These are phyloP conservation scores for Rotaria magnacalcarata DNA, from an alignment of 2,888 invertebrate species.

Conservation along the genomic window DNA sequence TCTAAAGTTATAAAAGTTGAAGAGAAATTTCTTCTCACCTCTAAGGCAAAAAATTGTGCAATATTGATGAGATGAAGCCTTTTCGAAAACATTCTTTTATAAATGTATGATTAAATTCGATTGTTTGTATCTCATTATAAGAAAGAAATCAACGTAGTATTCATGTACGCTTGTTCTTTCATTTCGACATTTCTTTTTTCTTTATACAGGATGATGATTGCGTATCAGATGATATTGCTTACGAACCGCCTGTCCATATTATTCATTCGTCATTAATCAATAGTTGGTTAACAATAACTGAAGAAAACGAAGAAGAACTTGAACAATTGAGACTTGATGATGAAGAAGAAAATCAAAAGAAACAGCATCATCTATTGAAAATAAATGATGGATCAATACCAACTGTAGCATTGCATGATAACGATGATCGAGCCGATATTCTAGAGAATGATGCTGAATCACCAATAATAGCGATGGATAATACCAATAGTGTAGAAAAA, in stretches of 20 bases:
- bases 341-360: constrained; percentile 16
- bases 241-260: neutral
- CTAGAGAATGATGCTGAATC: constrained; percentile 2
- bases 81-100: neutral
- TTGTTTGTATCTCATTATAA: neutral
- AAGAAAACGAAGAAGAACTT: constrained; percentile 37
- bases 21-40: too few species aligned
- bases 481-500: neutral
- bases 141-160: neutral
- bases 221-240: neutral
- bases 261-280: neutral
- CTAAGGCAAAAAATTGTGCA: neutral
- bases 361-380: constrained; percentile 24
- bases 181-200: neutral
- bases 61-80: neutral
- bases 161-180: neutral
- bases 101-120: neutral
- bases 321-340: constrained; percentile 28
- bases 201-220: neutral
- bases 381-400: constrained; percentile 13
- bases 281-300: neutral
- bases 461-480: neutral
- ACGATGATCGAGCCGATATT: constrained; percentile 34
- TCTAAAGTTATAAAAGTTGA: too few species aligned
- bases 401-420: neutral